A percentile compares a stretch with the other conserved stretches of the same genome.
These are phyloP conservation scores for Orientallactaga sibirica DNA, from an alignment of 2,797 vertebrate species.

Conservation along the genomic window DNA sequence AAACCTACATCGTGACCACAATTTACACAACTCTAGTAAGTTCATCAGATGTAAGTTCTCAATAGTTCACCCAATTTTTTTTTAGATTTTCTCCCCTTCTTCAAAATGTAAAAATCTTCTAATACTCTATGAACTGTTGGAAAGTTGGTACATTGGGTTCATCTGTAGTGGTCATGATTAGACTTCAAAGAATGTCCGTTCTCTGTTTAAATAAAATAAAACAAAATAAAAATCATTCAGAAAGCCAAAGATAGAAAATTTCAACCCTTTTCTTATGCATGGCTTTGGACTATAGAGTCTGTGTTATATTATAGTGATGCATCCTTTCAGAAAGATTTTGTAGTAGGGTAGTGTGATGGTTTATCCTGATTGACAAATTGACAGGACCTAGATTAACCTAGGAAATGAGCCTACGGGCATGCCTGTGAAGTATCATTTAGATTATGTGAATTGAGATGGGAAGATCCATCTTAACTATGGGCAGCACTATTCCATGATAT, in stretches of 20 bases:
- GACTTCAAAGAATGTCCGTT: slow-evolving; percentile 85
- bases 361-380: no score
- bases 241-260: slow-evolving; percentile 72
- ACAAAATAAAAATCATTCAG: slow-evolving; percentile 77
- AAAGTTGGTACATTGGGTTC: slow-evolving; percentile 80
- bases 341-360: not conserved
- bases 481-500: no score
- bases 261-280: slow-evolving; percentile 43
- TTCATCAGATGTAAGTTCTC: slow-evolving; percentile 68
- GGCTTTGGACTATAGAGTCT: not conserved
- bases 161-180: slow-evolving; percentile 83
- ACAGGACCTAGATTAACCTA: no score
- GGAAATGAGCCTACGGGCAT: no score
- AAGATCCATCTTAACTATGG: no score
- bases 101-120: slow-evolving; percentile 84
- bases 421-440: no score
- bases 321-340: not conserved
- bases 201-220: slow-evolving; percentile 87
- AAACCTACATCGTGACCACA: slow-evolving; percentile 1
- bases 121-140: slow-evolving; percentile 81
- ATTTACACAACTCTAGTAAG: slow-evolving; percentile 54
- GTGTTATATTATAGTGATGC: not conserved
- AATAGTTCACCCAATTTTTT: slow-evolving; percentile 60
- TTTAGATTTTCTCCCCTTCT: slow-evolving; percentile 81
- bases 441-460: no score